These are phyloP conservation scores for Dendrocopos noguchii DNA, from an alignment of 2,113 vertebrate species.

Conservation along the genomic window DNA sequence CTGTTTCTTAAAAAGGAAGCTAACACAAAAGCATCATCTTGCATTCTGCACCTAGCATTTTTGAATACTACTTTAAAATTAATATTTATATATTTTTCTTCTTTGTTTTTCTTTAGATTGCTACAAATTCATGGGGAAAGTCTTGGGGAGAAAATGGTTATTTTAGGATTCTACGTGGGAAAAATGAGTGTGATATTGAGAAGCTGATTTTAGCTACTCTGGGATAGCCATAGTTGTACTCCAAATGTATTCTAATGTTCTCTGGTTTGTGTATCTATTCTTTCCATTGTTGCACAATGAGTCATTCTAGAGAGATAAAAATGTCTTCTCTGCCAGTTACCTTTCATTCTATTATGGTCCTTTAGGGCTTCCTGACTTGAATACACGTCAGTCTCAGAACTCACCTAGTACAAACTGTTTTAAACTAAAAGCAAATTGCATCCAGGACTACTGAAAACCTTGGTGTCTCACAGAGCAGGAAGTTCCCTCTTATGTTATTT, in stretches of 20 bases:
- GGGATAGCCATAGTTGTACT: slow-evolving; percentile 44
- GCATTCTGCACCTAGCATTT: background rate
- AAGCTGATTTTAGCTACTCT: slow-evolving; percentile 77
- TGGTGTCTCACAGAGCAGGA: background rate
- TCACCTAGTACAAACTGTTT: background rate
- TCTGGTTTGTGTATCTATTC: background rate
- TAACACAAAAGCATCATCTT: background rate
- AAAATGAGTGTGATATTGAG: slow-evolving; percentile 84
- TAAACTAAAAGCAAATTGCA: background rate
- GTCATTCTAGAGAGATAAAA: background rate
- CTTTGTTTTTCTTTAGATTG: slow-evolving; percentile 68
- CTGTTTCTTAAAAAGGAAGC: background rate
- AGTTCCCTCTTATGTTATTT: background rate
- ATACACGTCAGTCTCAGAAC: background rate
- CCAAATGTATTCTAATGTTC: background rate
- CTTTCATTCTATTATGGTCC: background rate
- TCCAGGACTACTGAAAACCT: background rate
- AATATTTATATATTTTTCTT: background rate
- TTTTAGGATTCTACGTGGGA: slow-evolving; percentile 80
- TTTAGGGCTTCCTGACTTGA: background rate
- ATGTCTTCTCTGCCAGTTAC: background rate
- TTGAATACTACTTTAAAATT: background rate
- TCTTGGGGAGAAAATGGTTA: slow-evolving; percentile 83
- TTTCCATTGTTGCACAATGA: background rate
- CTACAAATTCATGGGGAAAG: slow-evolving; percentile 82